phyloP scores from a whole-genome alignment of 2,888 invertebrate genomes.

The Standfussiana lucernea region DNA sequence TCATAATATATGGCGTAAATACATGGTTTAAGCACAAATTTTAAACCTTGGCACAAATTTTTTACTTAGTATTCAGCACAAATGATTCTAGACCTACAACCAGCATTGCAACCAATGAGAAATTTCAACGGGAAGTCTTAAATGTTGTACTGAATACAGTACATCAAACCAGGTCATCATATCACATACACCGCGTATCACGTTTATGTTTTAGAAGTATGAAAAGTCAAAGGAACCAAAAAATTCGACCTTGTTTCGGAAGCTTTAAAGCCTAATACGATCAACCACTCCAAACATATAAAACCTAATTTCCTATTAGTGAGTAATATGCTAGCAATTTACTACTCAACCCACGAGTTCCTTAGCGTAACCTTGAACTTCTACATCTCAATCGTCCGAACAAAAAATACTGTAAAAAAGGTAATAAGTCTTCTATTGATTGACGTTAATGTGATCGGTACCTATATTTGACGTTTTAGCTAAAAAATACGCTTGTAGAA shows the following conservation, averaged over 20 bases:
- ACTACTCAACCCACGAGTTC: slow-evolving; percentile 38
- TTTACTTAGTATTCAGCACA: background rate
- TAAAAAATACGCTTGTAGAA: slow-evolving; percentile 1
- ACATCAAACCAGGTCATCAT: no score
- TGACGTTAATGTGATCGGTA: slow-evolving; percentile 37
- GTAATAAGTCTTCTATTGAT: slow-evolving; percentile 25
- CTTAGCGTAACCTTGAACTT: slow-evolving; percentile 63
- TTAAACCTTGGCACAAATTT: background rate
- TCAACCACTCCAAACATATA: background rate
- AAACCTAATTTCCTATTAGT: slow-evolving; percentile 37
- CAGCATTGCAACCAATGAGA: background rate
- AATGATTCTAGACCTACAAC: background rate
- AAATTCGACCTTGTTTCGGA: background rate
- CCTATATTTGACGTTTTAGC: slow-evolving; percentile 12
- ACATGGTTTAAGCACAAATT: background rate
- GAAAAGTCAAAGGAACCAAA: background rate
- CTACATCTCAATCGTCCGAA: slow-evolving; percentile 17
- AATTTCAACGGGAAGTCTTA: background rate
- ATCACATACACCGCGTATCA: background rate
- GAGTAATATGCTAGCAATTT: slow-evolving; percentile 58
- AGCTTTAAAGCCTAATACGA: background rate
- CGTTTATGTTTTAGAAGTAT: background rate
- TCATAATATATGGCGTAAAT: background rate
- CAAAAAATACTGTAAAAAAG: slow-evolving; percentile 51
- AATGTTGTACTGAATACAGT: background rate